phyloP scores from a whole-genome alignment of 1,140 invertebrate genomes.

The Bradysia coprophila region DNA sequence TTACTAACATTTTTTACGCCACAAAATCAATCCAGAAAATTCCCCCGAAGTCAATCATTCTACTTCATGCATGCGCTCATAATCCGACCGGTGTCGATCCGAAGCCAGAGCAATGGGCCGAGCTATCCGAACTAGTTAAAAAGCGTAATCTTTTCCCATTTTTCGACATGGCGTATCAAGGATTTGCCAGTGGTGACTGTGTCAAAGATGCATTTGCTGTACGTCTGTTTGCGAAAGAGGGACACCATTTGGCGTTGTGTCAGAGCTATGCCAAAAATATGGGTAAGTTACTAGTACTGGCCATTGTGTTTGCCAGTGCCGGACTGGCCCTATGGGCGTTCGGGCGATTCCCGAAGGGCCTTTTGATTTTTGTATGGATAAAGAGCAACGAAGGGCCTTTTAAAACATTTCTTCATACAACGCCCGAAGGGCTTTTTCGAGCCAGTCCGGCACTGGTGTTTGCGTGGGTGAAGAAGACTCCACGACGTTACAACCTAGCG shows the following conservation, averaged over 20 bases:
- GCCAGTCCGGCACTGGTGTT: no score
- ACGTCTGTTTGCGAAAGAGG: constrained; percentile 79
- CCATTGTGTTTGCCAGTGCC: no score
- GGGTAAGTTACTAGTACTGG: constrained; percentile 67
- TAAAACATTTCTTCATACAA: no score
- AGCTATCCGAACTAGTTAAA: constrained; percentile 56
- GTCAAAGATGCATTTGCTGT: constrained; percentile 80
- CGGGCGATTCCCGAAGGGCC: no score
- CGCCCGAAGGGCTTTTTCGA: no score
- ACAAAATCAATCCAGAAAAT: no score
- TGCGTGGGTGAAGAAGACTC: no score
- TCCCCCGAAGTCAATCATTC: constrained; percentile 78
- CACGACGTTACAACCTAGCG: no score
- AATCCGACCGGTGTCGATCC: constrained; percentile 98
- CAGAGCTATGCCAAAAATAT: constrained; percentile 99
- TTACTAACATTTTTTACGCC: constrained; percentile 3
- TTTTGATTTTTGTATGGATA: no score
- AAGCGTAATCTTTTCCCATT: constrained; percentile 81
- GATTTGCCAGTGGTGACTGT: constrained; percentile 80
- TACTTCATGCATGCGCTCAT: constrained; percentile 96
- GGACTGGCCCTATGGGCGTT: no score
- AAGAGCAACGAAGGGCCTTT: no score
- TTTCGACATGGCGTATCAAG: constrained; percentile 99
- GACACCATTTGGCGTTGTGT: constrained; percentile 73
- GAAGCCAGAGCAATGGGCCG: constrained; percentile 82